A percentile compares a stretch with the other conserved stretches of the same genome.
phyloP scores from a whole-genome alignment of 2,888 invertebrate genomes.

The Agrochola lota region DNA sequence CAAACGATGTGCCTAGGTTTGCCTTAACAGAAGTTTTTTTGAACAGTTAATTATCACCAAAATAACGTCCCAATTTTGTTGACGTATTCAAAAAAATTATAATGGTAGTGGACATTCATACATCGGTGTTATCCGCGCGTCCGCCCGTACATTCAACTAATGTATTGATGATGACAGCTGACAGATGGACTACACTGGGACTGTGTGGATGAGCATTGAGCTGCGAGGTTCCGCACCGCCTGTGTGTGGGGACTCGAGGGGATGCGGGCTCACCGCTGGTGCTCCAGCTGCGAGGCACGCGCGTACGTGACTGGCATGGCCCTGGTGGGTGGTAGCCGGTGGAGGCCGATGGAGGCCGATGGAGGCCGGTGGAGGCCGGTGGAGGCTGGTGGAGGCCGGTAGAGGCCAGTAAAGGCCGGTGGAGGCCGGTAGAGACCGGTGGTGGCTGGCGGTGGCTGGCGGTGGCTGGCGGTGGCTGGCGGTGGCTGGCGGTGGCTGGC shows the following conservation, averaged over 20 bases:
- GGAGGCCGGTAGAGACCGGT: neutral
- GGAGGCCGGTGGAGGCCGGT: conserved; percentile 40
- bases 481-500: neutral
- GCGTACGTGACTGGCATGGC: conserved; percentile 80
- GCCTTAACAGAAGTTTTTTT: neutral
- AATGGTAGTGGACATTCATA: neutral
- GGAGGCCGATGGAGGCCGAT: neutral
- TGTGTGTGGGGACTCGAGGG: conserved; percentile 9
- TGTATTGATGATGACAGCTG: neutral
- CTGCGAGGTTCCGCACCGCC: neutral
- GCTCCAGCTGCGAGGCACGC: conserved; percentile 74
- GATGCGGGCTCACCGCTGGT: conserved; percentile 75
- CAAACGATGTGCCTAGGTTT: too few relatives aligned
- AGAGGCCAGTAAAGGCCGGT: neutral
- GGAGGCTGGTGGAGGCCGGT: neutral
- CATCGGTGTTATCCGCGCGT: neutral
- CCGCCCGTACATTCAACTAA: neutral
- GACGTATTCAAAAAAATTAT: neutral
- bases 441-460: neutral
- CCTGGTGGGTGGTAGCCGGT: neutral
- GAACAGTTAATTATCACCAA: neutral
- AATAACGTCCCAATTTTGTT: too few relatives aligned
- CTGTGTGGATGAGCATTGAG: neutral
- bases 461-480: conserved; percentile 41
- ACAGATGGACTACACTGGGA: neutral